These are phyloP conservation scores for Solenopsis fugax DNA, from an alignment of 1,140 invertebrate genomes.

Conservation along the genomic window DNA sequence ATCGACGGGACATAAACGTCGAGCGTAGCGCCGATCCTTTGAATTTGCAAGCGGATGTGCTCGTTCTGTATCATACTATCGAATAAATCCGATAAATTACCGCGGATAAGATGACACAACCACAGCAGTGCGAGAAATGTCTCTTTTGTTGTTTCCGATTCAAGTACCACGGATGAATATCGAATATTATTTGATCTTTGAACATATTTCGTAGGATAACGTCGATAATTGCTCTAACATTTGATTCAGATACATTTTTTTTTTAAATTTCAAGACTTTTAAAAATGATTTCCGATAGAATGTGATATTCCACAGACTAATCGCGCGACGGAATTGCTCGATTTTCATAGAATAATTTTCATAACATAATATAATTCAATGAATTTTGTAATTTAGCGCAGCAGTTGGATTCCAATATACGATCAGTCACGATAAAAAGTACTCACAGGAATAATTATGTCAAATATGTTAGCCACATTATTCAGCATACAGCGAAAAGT, in stretches of 20 bases:
- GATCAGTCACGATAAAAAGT: not conserved
- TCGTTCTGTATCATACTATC: constrained; percentile 36
- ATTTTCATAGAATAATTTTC: not conserved
- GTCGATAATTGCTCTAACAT: constrained; percentile 5
- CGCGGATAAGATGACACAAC: not conserved
- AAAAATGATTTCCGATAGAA: not conserved
- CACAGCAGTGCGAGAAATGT: not conserved
- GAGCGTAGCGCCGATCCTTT: not conserved
- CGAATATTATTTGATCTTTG: not conserved
- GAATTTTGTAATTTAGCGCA: not conserved
- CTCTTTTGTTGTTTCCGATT: not conserved
- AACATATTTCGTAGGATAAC: not conserved
- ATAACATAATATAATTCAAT: not conserved
- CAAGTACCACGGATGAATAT: not conserved
- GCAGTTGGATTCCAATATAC: not conserved
- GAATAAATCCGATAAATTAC: constrained; percentile 34
- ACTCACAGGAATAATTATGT: not conserved
- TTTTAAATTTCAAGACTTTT: not conserved
- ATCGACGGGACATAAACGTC: constrained; percentile 46
- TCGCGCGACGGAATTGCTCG: not conserved
- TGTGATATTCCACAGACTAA: too few species aligned
- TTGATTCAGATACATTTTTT: not conserved
- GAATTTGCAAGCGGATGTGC: constrained; percentile 12
- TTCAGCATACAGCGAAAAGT: not conserved
- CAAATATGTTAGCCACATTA: not conserved